phyloP scores from a whole-genome alignment of 2,113 vertebrate genomes.

The crab-eating macaque (Macaca fascicularis) region DNA sequence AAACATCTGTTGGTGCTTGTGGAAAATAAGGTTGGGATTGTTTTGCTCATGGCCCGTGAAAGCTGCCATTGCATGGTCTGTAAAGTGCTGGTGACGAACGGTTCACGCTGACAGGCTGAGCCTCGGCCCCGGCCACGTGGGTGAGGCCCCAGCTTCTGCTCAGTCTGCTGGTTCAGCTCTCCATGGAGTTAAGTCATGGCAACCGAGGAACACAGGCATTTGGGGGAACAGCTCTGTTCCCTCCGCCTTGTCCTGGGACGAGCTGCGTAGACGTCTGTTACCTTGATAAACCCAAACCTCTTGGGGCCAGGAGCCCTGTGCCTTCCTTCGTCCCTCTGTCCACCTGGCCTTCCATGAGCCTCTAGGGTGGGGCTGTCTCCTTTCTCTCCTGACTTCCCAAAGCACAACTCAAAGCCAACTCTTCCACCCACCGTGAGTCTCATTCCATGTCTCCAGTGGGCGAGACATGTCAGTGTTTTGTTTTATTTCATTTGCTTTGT shows the following conservation, averaged over 20 bases:
- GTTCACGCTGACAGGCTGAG: not conserved
- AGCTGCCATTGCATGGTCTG: not conserved
- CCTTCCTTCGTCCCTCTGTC: not conserved
- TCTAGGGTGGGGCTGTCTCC: not conserved
- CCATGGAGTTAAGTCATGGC: not conserved
- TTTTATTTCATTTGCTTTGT: not conserved
- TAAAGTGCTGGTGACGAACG: not conserved
- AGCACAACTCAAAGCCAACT: not conserved
- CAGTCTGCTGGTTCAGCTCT: rapidly evolving
- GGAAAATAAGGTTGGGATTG: slow-evolving; percentile 16
- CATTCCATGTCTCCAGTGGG: not conserved
- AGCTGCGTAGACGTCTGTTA: rapidly evolving
- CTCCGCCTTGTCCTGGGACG: not conserved
- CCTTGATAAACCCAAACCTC: not conserved
- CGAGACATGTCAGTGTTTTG: rapidly evolving
- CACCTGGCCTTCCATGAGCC: not conserved
- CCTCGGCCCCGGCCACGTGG: not conserved
- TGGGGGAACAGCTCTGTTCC: rapidly evolving
- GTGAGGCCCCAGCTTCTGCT: not conserved
- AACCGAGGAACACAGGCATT: not conserved
- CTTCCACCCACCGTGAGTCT: not conserved
- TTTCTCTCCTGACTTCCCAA: not conserved
- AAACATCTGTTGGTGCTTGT: slow-evolving; percentile 51
- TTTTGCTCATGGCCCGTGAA: not conserved
- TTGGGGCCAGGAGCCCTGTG: not conserved